Evolutionary conservation across 2,888 invertebrate genomes (phyloP), one percentile per base, ranked within the genome.

Genomic region (Drosophila trichaetosa): DNA sequence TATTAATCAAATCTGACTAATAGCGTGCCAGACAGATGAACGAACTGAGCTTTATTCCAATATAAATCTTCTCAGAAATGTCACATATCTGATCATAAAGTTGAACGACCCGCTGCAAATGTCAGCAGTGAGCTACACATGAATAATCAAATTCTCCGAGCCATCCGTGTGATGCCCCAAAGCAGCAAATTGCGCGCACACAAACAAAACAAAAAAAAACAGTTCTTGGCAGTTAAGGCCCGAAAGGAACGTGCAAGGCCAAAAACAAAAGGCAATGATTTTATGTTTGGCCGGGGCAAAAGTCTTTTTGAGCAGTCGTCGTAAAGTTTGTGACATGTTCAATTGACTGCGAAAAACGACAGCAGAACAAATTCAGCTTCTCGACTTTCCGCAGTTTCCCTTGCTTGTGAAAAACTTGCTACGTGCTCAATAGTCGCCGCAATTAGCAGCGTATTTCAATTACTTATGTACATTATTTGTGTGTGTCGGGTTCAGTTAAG

Each of bases 331-430:
- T 36, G 63, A 69, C 79, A 66, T 59, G 82, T 72, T 84, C 83
- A 83, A 83, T 83, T 85, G 83, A 60, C 83, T 85, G 77, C 76
- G 80, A 82, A 82, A 82, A 80, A 66, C 60, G 80, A 57, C 69
- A 71, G 56, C 16, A 42, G 61, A 40, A 42, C 16, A 21, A 42
- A 58, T 38, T 33, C 31, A 56, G 48, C 24, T 61, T 64, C 21
- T 18, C 29, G 7, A 21, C 11, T 40, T 60, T n/a, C 11, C 8
- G 40, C n/a, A 33, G 38, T 31, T 36, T 54, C 40, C 34, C 1
- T 11, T 27, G 29, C 40, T 53, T 52, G 58, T 21, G 5, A 33
- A 57, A 51, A 73, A 78, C 54, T 59, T 42, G 59, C 29, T 10
- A 56, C 60, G 64, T 69, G 57, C 71, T 58, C 63, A 80, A 46